These are phyloP conservation scores for Murina feae DNA, from an alignment of 2,113 vertebrate genomes.

Conservation along the genomic window DNA sequence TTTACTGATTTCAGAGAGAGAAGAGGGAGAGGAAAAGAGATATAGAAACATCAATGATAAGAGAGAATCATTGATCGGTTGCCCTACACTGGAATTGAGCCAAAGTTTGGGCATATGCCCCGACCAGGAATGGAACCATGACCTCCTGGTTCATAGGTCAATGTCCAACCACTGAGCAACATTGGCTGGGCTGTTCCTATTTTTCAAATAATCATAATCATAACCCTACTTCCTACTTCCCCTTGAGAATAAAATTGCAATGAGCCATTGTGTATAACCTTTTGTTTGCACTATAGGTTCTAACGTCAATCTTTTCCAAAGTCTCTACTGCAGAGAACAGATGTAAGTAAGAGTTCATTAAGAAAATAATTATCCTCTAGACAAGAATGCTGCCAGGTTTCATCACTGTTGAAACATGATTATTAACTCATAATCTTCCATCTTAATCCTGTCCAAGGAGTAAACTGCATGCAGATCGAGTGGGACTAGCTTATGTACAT, in stretches of 20 bases:
- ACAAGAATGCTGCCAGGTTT: conserved; percentile 9
- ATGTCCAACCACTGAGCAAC: too few species aligned
- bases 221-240: not conserved
- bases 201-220: not conserved
- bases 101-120: too few species aligned
- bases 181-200: not conserved
- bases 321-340: not conserved
- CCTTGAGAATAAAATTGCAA: not conserved
- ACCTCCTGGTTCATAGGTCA: too few species aligned
- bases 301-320: not conserved
- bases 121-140: too few species aligned
- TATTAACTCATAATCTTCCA: not conserved
- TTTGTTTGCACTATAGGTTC: not conserved
- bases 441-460: not conserved
- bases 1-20: too few species aligned
- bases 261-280: not conserved
- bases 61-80: too few species aligned
- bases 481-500: not conserved
- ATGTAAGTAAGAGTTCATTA: not conserved
- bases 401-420: not conserved
- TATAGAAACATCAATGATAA: too few species aligned
- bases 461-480: not conserved
- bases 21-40: too few species aligned
- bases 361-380: conserved; percentile 5
- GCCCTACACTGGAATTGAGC: too few species aligned